Evolutionary conservation across 1,140 invertebrate genomes (phyloP).

Genomic region (Belonocnema kinseyi): DNA sequence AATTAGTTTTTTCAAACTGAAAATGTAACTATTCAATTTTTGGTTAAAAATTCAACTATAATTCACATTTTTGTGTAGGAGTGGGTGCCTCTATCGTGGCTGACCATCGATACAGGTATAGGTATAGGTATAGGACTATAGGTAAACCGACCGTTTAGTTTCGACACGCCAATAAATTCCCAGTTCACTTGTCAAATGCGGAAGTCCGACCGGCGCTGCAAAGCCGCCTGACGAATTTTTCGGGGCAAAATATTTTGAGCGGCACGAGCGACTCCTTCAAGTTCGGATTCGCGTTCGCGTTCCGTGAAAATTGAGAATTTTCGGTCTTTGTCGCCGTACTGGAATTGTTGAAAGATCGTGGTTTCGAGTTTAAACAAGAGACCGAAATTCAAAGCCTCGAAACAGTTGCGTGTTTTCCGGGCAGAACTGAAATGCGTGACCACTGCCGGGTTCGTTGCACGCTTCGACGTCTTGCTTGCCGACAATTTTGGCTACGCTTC

Average conservation of each 20-base stretch:
- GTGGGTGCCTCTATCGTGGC: background rate
- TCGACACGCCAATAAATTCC: background rate
- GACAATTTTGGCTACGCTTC: slow-evolving; percentile 27
- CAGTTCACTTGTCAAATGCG: background rate
- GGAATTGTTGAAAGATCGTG: too few relatives aligned
- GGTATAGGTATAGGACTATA: too few relatives aligned
- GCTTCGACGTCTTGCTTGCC: slow-evolving; percentile 40
- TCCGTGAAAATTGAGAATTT: too few relatives aligned
- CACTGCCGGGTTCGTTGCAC: background rate
- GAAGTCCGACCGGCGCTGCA: background rate
- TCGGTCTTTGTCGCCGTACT: too few relatives aligned
- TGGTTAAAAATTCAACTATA: too few relatives aligned
- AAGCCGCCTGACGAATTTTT: background rate
- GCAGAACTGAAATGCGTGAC: slow-evolving; percentile 2
- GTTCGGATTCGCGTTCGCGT: too few relatives aligned
- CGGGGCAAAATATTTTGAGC: background rate
- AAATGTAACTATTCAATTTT: too few relatives aligned
- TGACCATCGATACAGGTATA: background rate
- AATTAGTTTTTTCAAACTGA: too few relatives aligned
- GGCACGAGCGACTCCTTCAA: background rate
- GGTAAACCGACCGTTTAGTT: background rate
- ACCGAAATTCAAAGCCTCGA: too few relatives aligned
- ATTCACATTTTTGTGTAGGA: background rate
- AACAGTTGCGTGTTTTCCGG: background rate
- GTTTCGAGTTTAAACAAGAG: too few relatives aligned